Evolutionary conservation across 2,113 vertebrate genomes (phyloP).

Genomic region (Hyaena hyaena): DNA sequence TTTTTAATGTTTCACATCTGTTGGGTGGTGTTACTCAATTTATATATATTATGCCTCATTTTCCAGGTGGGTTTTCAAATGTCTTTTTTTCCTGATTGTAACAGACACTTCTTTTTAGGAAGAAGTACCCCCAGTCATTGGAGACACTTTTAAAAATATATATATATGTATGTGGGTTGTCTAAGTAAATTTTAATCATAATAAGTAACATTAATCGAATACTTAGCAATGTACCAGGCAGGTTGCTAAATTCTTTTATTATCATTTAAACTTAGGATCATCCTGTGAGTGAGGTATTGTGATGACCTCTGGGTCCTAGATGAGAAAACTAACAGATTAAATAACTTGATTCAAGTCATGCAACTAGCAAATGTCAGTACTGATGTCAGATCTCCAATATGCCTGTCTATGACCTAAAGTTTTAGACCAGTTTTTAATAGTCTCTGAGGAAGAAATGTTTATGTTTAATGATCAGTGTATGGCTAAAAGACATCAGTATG

Average conservation of each 20-base stretch:
- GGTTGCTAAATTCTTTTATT: not conserved
- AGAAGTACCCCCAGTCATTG: not conserved
- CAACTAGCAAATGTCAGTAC: not conserved
- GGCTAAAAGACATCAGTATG: constrained; percentile 55
- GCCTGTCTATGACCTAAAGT: not conserved
- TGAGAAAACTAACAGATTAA: not conserved
- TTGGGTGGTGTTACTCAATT: not conserved
- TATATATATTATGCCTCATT: not conserved
- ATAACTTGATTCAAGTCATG: not conserved
- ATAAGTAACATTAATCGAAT: not conserved
- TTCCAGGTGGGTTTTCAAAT: not conserved
- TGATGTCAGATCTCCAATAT: not conserved
- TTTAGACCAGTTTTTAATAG: not conserved
- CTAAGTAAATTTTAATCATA: not conserved
- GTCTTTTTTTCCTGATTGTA: not conserved
- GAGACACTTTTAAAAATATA: not conserved
- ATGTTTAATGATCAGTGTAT: constrained; percentile 63
- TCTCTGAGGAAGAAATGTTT: constrained; percentile 26
- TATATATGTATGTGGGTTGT: not conserved
- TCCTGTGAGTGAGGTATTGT: not conserved
- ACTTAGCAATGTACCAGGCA: not conserved
- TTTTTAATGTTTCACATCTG: not conserved
- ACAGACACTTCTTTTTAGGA: not conserved
- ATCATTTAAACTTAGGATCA: not conserved
- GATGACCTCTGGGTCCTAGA: not conserved